phyloP scores from a whole-genome alignment of 2,113 vertebrate species.

The Sorex araneus region DNA sequence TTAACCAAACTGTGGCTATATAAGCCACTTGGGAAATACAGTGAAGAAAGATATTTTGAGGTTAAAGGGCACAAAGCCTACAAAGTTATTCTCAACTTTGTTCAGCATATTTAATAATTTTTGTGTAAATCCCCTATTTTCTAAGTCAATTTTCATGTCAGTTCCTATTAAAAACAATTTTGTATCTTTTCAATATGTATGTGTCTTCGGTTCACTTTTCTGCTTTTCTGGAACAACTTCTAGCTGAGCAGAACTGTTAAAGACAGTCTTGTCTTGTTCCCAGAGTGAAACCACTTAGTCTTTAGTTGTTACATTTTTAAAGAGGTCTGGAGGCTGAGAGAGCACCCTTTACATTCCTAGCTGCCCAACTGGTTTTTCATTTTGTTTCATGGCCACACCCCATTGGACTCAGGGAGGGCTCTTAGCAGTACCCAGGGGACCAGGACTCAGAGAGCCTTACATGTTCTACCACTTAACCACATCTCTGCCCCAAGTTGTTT shows the following conservation, averaged over 20 bases:
- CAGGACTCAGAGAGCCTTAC: too few relatives aligned
- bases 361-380: conserved; percentile 20
- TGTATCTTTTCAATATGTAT: background rate
- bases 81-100: conserved; percentile 1
- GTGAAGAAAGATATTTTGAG: too few relatives aligned
- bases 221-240: conserved; percentile 2
- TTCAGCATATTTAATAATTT: conserved; percentile 9
- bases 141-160: conserved; percentile 21
- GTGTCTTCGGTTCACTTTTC: too few relatives aligned
- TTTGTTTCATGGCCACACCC: background rate
- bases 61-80: background rate
- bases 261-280: background rate
- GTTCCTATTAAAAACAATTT: conserved; percentile 23
- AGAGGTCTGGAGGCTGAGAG: background rate
- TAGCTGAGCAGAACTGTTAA: background rate
- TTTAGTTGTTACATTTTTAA: background rate
- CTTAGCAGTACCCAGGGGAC: too few relatives aligned
- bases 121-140: conserved; percentile 1
- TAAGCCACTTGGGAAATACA: too few relatives aligned
- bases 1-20: too few relatives aligned
- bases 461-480: too few relatives aligned
- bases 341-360: background rate
- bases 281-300: conserved; percentile 25
- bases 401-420: too few relatives aligned
- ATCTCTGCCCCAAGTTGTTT: too few relatives aligned